Base-by-base conservation (phyloP, 1,140 invertebrate species). In the Papilio machaon region DNA sequence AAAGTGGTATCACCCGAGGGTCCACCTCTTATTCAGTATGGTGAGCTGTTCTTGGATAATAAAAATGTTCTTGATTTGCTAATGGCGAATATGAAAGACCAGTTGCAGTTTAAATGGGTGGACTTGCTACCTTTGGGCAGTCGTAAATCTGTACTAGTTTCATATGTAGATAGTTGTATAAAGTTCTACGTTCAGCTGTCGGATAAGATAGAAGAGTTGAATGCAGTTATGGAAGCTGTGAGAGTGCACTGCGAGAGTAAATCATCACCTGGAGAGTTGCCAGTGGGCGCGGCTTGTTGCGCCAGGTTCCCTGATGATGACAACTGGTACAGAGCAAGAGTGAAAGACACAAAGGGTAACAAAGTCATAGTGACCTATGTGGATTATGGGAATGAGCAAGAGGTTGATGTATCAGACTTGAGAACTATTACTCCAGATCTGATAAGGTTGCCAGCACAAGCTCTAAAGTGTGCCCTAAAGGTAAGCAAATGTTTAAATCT, bases 321-420 rank as follows among this genome's bases (percentile, higher is more conserved):
- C 38, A 95, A 95, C 76, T 98, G 97, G 97, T 98, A 97, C 88
- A 94, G 97, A 75, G 97, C 96, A 9, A 95, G 96, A 85, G 95
- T 97, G 9, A 86, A 95, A 19, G 89, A 91, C 3, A 86, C 95
- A 2, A 89, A 88, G 64, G 93, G 91, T 15, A 92, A 95, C 3
- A 91, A 92, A 73, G 89, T 96, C 3, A 94, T 94, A 58, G 96
- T 97, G 0, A 92, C 95, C 9, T 97, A 97, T 92, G 96, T 98
- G 1, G 97, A 98, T 92, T 98, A 97, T 95, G 97, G 97, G 0
- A 98, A 98, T 88, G 96, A 97, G 87, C 97, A 97, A 87, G 95
- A 95, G 70, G 95, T 97, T 13, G 88, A 95, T 13, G 86, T 95
- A 0, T 91, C 93, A 19, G 89, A 95, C 38, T 90, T 98, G 15